Base-by-base conservation (phyloP, 2,797 vertebrate species). In the Varecia variegata region DNA sequence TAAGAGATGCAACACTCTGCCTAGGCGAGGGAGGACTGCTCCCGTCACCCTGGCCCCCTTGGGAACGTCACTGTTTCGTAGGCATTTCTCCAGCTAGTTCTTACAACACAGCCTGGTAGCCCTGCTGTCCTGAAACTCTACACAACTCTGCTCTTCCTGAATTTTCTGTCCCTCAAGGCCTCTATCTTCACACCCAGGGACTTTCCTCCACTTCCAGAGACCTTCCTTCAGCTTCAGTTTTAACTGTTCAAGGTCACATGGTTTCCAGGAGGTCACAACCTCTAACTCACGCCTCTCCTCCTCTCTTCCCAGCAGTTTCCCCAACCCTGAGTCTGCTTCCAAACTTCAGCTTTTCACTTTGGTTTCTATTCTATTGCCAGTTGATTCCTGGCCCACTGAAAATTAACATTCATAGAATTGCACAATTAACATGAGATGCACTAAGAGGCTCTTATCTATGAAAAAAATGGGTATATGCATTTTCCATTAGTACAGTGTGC, bases 351-450 rank as follows among this genome's bases (percentile, higher is more conserved):
- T 82, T 93, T 93, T 79, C 35, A 73, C 73, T 88, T 85, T 40
- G 58, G 14, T 88, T 74, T 93, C 54, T 85, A 83, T 94, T 96
- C 92, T 94, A 32, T 81, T 97, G 67, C 56, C 32, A 47, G 60
- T 11, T 85, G 77, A 52, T 76, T 17, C 45, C 85, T 3, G 32
- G 74, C 52, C 71, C 32, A 6, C 40, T 47, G 58, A 81, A 93
- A 90, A 97, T 67, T 40, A 95, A 82, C 60, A 94, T 83, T 58
- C 45, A 67, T 18, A 85, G 14, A 92, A 20, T 54, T 96, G 77
- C 62, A 45, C 77, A 90, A 96, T 88, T 85, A 81, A 76, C 65
- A 67, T 25, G 67, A 88, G n/a, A 50, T 92, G 73, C 83, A 45
- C 58, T 10, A 88, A 85, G 73, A 76, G 71, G 45, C 25, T 62